Percentiles rank a stretch among this genome's conserved stretches.
These are phyloP conservation scores for Lepidurus packardi DNA, from an alignment of 1,140 invertebrate genomes.

Conservation along the genomic window DNA sequence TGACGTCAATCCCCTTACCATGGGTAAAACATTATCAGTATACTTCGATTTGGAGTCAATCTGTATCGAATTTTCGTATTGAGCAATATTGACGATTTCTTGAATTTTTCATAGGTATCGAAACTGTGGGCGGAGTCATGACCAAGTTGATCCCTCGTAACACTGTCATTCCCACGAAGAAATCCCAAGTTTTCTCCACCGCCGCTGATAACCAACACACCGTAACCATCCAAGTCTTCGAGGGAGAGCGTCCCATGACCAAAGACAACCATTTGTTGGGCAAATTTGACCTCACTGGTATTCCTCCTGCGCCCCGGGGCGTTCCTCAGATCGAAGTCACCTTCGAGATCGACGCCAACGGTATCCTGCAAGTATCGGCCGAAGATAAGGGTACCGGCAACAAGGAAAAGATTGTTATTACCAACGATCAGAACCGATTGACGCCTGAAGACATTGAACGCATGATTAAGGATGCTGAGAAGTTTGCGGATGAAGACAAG, in stretches of 20 bases:
- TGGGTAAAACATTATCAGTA: slow-evolving; percentile 55
- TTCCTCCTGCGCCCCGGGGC: slow-evolving; percentile 93
- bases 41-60: no score
- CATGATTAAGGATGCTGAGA: slow-evolving; percentile 98
- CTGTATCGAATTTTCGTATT: no score
- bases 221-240: slow-evolving; percentile 88
- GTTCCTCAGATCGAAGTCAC: slow-evolving; percentile 99
- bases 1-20: slow-evolving; percentile 95
- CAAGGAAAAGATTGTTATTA: slow-evolving; percentile 97
- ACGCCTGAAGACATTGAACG: slow-evolving; percentile 96
- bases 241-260: slow-evolving; percentile 75
- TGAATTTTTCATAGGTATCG: slow-evolving; percentile 55
- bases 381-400: slow-evolving; percentile 98
- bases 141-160: slow-evolving; percentile 97
- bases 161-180: slow-evolving; percentile 99
- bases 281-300: slow-evolving; percentile 97
- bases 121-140: slow-evolving; percentile 99
- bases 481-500: slow-evolving; percentile 97
- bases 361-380: slow-evolving; percentile 89
- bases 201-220: slow-evolving; percentile 98
- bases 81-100: not conserved
- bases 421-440: slow-evolving; percentile 94
- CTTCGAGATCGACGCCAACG: slow-evolving; percentile 98
- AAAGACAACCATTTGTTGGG: slow-evolving; percentile 97
- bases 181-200: slow-evolving; percentile 98